Percentiles rank a stretch among this genome's conserved stretches.
phyloP scores from a whole-genome alignment of 1,140 invertebrate species.

The Lasioglossum albipes region DNA sequence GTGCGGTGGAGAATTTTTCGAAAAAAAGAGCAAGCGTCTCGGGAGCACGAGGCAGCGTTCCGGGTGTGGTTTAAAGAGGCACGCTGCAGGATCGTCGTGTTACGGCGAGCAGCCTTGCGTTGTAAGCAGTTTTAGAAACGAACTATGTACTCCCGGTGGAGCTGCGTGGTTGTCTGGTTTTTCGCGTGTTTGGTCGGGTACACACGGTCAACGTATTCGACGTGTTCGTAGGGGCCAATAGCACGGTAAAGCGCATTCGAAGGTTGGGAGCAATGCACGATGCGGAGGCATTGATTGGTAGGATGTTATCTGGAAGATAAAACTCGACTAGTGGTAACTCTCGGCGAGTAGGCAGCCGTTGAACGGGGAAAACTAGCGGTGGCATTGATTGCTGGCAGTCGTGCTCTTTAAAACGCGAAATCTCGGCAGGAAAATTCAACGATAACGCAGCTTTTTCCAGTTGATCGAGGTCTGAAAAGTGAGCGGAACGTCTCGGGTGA shows the following conservation, averaged over 20 bases:
- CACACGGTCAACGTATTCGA: slow-evolving; percentile 21
- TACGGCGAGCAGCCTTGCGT: slow-evolving; percentile 39
- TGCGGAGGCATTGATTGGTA: slow-evolving; percentile 57
- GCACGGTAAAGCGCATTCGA: slow-evolving; percentile 39
- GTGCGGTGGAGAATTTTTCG: slow-evolving; percentile 52
- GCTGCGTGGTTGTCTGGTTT: slow-evolving; percentile 28
- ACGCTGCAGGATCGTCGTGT: slow-evolving; percentile 32
- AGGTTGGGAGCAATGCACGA: slow-evolving; percentile 62
- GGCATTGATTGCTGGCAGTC: slow-evolving; percentile 25
- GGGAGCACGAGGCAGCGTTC: slow-evolving; percentile 51
- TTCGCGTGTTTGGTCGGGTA: slow-evolving; percentile 42
- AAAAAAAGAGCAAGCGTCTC: slow-evolving; percentile 63
- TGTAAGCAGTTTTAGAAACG: slow-evolving; percentile 48
- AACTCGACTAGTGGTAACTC: slow-evolving; percentile 10
- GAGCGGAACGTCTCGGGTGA: too few relatives aligned
- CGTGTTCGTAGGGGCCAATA: slow-evolving; percentile 38
- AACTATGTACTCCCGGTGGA: slow-evolving; percentile 16
- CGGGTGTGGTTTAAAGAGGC: slow-evolving; percentile 63
- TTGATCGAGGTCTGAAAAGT: too few relatives aligned
- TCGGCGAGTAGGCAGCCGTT: background rate
- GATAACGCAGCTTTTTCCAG: too few relatives aligned
- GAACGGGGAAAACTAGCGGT: slow-evolving; percentile 20
- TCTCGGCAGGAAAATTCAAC: too few relatives aligned
- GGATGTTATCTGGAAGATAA: slow-evolving; percentile 57
- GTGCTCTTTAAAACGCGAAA: slow-evolving; percentile 11